A percentile compares a stretch with the other conserved stretches of the same genome.
These are phyloP conservation scores for Ptychoptera contaminata DNA, from an alignment of 2,888 invertebrate species.

Conservation along the genomic window DNA sequence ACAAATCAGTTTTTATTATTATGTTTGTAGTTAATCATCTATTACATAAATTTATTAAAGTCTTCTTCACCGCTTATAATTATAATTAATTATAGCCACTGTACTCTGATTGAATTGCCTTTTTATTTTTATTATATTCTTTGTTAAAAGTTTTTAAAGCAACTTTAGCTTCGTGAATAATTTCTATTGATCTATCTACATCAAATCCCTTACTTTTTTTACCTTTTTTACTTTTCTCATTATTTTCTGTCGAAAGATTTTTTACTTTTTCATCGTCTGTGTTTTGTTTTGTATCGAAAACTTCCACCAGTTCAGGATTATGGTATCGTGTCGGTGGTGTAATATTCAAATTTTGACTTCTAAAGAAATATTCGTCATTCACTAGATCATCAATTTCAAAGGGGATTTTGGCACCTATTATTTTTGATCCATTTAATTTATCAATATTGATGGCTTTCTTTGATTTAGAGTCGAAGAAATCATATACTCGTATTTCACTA, in stretches of 20 bases:
- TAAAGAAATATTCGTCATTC: slow-evolving; percentile 9
- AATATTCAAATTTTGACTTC: slow-evolving; percentile 1
- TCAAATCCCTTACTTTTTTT: no score
- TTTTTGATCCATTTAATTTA: neutral
- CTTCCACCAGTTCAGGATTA: slow-evolving; percentile 1
- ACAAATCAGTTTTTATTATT: no score
- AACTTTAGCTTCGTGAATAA: slow-evolving; percentile 10
- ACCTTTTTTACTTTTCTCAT: no score
- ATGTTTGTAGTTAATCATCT: no score
- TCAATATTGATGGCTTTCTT: neutral
- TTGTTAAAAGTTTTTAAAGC: slow-evolving; percentile 5
- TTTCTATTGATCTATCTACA: slow-evolving; percentile 7
- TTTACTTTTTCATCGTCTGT: no score
- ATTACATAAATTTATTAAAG: no score
- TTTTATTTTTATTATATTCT: slow-evolving; percentile 1
- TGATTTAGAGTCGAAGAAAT: slow-evolving; percentile 3
- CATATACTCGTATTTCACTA: slow-evolving; percentile 4
- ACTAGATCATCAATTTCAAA: slow-evolving; percentile 10
- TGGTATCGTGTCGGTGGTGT: slow-evolving; percentile 2
- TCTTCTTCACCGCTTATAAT: no score
- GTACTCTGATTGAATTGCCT: no score
- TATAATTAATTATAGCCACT: no score
- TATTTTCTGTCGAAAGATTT: slow-evolving; percentile 1
- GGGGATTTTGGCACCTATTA: no score
- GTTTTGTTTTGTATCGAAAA: slow-evolving; percentile 1